phyloP scores from a whole-genome alignment of 2,888 invertebrate genomes.

The Dichetophora obliterata region DNA sequence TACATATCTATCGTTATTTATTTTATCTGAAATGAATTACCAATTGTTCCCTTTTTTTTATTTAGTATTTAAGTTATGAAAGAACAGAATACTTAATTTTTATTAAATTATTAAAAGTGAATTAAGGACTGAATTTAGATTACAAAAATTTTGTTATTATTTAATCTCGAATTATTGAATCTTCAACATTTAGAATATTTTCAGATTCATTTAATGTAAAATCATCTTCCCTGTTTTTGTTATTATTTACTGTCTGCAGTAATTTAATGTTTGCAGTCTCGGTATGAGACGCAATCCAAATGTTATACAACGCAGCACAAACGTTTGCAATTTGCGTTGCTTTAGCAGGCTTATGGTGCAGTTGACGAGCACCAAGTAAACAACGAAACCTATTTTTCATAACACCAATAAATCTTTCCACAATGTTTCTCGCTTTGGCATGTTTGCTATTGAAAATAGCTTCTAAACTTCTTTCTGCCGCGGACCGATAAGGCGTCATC shows the following conservation, averaged over 20 bases:
- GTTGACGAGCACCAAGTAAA: too few species aligned
- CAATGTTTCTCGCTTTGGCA: not conserved
- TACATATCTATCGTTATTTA: not conserved
- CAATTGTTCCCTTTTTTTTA: slow-evolving; percentile 3
- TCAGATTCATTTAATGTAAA: not conserved
- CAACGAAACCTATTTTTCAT: too few species aligned
- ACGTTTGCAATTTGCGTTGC: too few species aligned
- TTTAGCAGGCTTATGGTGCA: too few species aligned
- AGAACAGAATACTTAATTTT: too few species aligned
- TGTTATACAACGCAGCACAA: too few species aligned
- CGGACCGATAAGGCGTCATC: too few species aligned
- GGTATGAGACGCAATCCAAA: not conserved
- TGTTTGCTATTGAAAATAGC: not conserved
- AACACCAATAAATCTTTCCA: too few species aligned
- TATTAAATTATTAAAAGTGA: not conserved
- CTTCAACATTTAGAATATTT: not conserved
- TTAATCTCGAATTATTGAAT: not conserved
- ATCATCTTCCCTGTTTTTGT: not conserved
- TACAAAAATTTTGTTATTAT: not conserved
- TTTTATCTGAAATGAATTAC: too few species aligned
- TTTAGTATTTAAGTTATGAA: not conserved
- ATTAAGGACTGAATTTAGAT: not conserved
- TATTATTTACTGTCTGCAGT: not conserved
- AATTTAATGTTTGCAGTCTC: not conserved
- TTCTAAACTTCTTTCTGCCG: too few species aligned